A percentile compares a stretch with the other conserved stretches of the same genome.
These are phyloP conservation scores for Mormyrus proboscirostris DNA, from an alignment of 2,797 vertebrate genomes.

Conservation along the genomic window DNA sequence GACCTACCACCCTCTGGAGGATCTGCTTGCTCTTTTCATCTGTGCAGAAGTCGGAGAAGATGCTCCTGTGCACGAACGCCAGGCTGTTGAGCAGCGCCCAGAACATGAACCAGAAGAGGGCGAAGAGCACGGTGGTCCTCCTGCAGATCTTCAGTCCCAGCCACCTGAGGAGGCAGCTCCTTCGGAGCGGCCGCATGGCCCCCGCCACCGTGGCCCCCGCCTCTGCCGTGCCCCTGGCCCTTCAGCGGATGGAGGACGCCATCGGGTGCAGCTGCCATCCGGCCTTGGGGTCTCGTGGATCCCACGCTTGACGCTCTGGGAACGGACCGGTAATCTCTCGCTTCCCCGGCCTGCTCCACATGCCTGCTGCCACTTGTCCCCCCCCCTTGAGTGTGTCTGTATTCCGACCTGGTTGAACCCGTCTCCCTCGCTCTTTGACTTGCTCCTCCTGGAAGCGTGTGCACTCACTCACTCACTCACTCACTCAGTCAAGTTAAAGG, in stretches of 20 bases:
- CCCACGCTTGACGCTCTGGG: not conserved
- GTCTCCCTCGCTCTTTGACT: not conserved
- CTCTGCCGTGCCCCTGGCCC: conserved; percentile 20
- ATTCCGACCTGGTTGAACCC: not conserved
- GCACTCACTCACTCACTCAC: not conserved
- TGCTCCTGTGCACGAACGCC: conserved; percentile 69
- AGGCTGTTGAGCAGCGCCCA: conserved; percentile 73
- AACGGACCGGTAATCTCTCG: not conserved
- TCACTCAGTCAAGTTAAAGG: not conserved
- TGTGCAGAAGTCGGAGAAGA: conserved; percentile 82
- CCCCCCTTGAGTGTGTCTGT: not conserved
- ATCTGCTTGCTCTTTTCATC: conserved; percentile 78
- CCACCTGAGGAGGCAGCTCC: conserved; percentile 53
- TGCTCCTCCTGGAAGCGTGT: not conserved
- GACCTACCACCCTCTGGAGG: conserved; percentile 80
- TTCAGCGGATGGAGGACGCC: not conserved
- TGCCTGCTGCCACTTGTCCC: conserved; percentile 24
- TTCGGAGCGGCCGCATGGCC: conserved; percentile 33
- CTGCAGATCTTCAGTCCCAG: conserved; percentile 59
- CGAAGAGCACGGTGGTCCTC: conserved; percentile 60
- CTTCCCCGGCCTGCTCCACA: not conserved
- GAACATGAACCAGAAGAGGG: conserved; percentile 72
- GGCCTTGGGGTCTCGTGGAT: not conserved
- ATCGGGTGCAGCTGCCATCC: not conserved
- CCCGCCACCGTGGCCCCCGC: conserved; percentile 17